Conservation (phyloP, 2,113 vertebrate genomes). For the Acanthochromis polyacanthus region DNA sequence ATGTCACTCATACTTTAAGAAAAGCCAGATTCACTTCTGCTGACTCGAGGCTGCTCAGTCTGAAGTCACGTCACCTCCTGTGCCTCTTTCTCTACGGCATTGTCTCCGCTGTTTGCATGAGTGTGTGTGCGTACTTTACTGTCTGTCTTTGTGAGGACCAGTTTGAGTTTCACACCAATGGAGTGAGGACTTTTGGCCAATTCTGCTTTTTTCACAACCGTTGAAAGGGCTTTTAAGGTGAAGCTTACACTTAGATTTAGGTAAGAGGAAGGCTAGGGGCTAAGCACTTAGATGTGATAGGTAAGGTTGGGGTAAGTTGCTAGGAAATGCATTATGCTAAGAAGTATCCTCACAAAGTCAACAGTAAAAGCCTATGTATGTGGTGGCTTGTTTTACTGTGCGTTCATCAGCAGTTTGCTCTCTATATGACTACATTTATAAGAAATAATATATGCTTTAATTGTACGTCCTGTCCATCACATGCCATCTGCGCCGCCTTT, state of each 20-base stretch:
- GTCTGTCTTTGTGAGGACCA: no score
- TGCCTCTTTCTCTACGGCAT: constrained; percentile 8
- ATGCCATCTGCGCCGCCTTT: constrained; percentile 39
- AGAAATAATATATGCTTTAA: constrained; percentile 12
- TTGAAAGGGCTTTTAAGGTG: no score
- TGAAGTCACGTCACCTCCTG: constrained; percentile 22
- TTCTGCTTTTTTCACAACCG: no score
- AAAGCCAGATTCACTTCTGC: constrained; percentile 45
- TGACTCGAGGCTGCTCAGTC: constrained; percentile 53
- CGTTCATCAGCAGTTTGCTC: neutral
- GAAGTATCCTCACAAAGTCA: no score
- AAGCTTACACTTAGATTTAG: no score
- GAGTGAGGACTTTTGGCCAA: no score
- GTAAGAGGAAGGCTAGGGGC: no score
- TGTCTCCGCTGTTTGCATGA: neutral
- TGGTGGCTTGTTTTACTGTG: neutral
- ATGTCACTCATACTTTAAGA: constrained; percentile 56
- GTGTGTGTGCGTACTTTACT: neutral
- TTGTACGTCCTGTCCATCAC: constrained; percentile 24
- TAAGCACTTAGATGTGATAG: no score
- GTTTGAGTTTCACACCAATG: no score
- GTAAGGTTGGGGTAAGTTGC: no score
- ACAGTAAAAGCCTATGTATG: neutral
- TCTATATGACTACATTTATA: constrained; percentile 9
- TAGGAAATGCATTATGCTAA: no score